Evolutionary conservation across 1,140 invertebrate species (phyloP).

Genomic region (Hyles euphorbiae): DNA sequence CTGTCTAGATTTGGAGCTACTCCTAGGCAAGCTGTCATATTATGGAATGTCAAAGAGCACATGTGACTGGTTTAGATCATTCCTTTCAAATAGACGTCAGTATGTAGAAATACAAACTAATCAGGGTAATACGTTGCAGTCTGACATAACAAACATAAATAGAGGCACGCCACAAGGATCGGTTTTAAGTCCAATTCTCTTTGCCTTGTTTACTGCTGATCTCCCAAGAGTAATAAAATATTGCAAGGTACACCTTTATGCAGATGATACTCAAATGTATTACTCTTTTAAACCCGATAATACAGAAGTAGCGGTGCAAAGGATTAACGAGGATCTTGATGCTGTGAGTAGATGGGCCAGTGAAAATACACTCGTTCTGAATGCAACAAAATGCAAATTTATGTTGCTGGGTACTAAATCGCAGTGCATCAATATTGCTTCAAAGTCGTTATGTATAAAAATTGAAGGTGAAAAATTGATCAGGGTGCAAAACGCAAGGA

Average conservation of each 20-base stretch:
- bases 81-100: conserved; percentile 10
- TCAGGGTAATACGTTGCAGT: conserved; percentile 1
- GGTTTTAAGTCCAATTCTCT: conserved; percentile 15
- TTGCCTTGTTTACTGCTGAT: conserved; percentile 17
- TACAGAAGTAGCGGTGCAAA: not conserved
- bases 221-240: conserved; percentile 8
- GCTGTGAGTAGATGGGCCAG: conserved; percentile 8
- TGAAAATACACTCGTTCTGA: conserved; percentile 16
- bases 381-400: conserved; percentile 20
- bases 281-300: conserved; percentile 12
- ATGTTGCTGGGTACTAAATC: conserved; percentile 15
- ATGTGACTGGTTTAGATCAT: conserved; percentile 13
- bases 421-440: conserved; percentile 7
- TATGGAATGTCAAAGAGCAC: conserved; percentile 7
- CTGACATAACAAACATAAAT: not conserved
- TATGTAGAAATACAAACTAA: conserved; percentile 3
- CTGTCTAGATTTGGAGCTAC: conserved; percentile 12
- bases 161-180: conserved; percentile 19
- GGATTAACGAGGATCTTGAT: conserved; percentile 19
- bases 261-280: conserved; percentile 20
- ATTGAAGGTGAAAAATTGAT: conserved; percentile 9
- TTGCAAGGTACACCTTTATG: conserved; percentile 19
- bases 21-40: conserved; percentile 7
- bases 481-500: conserved; percentile 8
- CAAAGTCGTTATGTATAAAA: not conserved